phyloP scores from a whole-genome alignment of 1,140 invertebrate genomes.

The Apis dorsata region DNA sequence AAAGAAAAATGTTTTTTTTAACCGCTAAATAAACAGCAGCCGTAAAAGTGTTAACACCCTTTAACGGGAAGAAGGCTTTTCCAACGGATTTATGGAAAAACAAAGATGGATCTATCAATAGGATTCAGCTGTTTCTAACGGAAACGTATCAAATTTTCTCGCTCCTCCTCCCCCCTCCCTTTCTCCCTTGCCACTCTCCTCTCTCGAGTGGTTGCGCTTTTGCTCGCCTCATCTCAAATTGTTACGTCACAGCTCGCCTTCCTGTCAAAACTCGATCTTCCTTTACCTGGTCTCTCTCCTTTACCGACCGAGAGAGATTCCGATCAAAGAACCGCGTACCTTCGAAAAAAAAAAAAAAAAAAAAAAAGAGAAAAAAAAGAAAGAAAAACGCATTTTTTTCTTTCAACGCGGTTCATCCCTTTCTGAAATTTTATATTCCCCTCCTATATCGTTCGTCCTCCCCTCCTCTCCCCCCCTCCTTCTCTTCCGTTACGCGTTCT shows the following conservation, averaged over 20 bases:
- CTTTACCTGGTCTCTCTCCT: constrained; percentile 24
- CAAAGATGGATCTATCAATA: constrained; percentile 16
- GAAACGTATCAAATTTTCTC: constrained; percentile 52
- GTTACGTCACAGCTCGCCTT: constrained; percentile 37
- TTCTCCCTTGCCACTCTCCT: not conserved
- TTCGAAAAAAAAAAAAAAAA: not conserved
- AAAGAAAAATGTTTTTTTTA: not conserved
- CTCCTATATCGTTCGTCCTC: not conserved
- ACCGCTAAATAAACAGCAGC: not conserved
- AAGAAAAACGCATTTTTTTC: constrained; percentile 5
- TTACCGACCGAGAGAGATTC: constrained; percentile 17
- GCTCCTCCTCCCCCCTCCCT: not conserved
- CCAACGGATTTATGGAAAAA: constrained; percentile 33
- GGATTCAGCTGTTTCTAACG: constrained; percentile 44
- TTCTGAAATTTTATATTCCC: constrained; percentile 34
- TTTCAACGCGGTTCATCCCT: constrained; percentile 23
- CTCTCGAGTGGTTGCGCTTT: not conserved
- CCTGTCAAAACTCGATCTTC: constrained; percentile 54
- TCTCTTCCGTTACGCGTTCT: constrained; percentile 10
- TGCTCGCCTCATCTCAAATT: constrained; percentile 29
- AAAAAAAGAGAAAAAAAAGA: not conserved
- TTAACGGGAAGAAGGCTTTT: not conserved
- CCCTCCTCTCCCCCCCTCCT: too few species aligned
- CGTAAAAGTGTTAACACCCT: not conserved
- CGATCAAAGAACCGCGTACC: constrained; percentile 8